Base-by-base conservation (phyloP, 2,888 invertebrate species). In the Therioaphis trifolii region DNA sequence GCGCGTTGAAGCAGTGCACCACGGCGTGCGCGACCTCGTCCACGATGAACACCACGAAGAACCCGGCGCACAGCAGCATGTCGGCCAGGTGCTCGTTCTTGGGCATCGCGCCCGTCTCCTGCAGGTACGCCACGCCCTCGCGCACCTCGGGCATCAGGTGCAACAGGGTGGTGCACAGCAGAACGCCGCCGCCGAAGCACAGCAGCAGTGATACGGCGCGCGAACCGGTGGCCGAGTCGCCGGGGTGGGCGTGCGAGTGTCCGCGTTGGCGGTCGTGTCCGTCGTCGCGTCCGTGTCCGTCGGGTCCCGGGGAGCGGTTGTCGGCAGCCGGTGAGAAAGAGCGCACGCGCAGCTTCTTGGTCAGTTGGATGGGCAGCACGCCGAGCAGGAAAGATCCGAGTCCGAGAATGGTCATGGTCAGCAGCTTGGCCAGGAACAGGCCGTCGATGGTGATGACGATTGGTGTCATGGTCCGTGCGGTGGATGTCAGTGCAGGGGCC, bases 381-480 rank as follows among this genome's bases (percentile, higher is more conserved):
- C 96, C 96, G 87, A 95, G 92, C 21, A 93, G 88, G 87, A 94
- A 91, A 63, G 96, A 95, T 27, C 94, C 92, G 84, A 90, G 88
- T 87, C 95, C 94, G 21, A 97, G 91, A 40, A 94, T 93, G 63
- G 91, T 89, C 93, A 96, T 94, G 1, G 96, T 92, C 5, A 94
- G 92, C 29, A 92, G 91, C 89, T 96, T 96, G 21, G 95, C 95
- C 49, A 92, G n/a, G n/a, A n/a, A n/a, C n/a, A n/a, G n/a, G n/a
- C n/a, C n/a, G n/a, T n/a, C n/a, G n/a, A n/a, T n/a, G n/a, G n/a
- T 21, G 2, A 72, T 21, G 1, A 71, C 15, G 14, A 82, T 27
- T 21, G 52, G 27, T n/a, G 49, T 40, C 21, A 58, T 66, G 24
- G 49, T 29, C 52, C 68, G 27, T 43, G 68, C 84, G 21, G 63